Percentiles rank a stretch among this genome's conserved stretches.
phyloP scores from a whole-genome alignment of 2,888 invertebrate genomes.

The Drosophila pseudotalamancana region DNA sequence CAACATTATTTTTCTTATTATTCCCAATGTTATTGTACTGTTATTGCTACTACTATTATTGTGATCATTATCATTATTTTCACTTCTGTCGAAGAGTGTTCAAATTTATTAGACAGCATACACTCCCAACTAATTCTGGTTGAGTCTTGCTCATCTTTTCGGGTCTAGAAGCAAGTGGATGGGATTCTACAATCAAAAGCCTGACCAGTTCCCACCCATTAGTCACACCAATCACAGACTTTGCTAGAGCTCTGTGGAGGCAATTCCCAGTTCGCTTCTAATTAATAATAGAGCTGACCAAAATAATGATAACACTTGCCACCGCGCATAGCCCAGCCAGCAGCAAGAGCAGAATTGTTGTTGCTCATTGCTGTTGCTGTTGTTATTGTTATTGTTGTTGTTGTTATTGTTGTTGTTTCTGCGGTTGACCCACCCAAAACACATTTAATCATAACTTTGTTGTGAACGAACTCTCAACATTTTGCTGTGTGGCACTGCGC shows the following conservation, averaged over 20 bases:
- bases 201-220: constrained; percentile 30
- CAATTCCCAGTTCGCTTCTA: constrained; percentile 37
- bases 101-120: no score
- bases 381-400: constrained; percentile 26
- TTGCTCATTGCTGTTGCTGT: constrained; percentile 1
- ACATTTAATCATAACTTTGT: constrained; percentile 77
- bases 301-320: constrained; percentile 72
- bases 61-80: no score
- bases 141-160: neutral
- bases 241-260: neutral
- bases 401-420: neutral
- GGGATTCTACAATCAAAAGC: neutral
- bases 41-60: no score
- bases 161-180: neutral
- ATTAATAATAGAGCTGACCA: constrained; percentile 68
- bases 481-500: constrained; percentile 59
- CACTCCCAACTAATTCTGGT: neutral
- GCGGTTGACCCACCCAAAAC: constrained; percentile 29
- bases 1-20: no score
- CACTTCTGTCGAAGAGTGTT: no score
- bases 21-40: no score
- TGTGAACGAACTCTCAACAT: constrained; percentile 39
- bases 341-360: constrained; percentile 13
- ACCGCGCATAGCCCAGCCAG: constrained; percentile 58
- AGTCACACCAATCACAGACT: constrained; percentile 2